A percentile compares a stretch with the other conserved stretches of the same genome.
phyloP scores from a whole-genome alignment of 2,888 invertebrate species.

The Dicroscelio sp. region DNA sequence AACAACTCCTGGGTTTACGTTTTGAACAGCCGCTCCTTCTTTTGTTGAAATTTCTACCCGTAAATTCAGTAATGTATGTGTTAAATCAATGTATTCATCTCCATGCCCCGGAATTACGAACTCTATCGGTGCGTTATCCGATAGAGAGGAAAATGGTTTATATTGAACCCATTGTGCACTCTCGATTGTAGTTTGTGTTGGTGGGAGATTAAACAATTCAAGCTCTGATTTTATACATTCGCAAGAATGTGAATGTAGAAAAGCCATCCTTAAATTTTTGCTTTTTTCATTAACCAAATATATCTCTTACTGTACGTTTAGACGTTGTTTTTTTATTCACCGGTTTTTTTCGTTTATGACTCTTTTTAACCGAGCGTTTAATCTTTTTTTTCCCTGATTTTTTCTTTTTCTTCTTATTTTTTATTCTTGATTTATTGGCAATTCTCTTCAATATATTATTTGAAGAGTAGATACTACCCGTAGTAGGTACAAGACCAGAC shows the following conservation, averaged over 20 bases:
- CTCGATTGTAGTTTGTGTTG: slow-evolving; percentile 83
- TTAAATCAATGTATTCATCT: slow-evolving; percentile 81
- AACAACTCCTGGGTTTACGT: background rate
- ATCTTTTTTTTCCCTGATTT: background rate
- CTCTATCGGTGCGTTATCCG: slow-evolving; percentile 83
- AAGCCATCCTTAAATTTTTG: too few species aligned
- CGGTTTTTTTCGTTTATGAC: too few species aligned
- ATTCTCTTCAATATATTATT: too few species aligned
- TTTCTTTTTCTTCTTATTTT: background rate
- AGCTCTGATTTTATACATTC: slow-evolving; percentile 52
- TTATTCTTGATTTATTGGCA: too few species aligned
- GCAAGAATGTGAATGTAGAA: slow-evolving; percentile 14
- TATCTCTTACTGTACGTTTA: background rate
- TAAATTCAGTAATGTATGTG: slow-evolving; percentile 75
- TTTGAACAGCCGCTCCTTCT: background rate
- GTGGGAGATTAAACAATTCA: slow-evolving; percentile 83
- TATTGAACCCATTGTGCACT: slow-evolving; percentile 81
- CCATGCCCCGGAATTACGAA: slow-evolving; percentile 81
- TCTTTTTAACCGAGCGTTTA: background rate
- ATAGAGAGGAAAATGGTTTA: slow-evolving; percentile 81
- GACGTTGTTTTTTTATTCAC: too few species aligned
- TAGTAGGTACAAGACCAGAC: background rate
- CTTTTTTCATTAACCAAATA: slow-evolving; percentile 23
- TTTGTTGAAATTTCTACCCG: background rate
- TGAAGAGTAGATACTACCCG: background rate